phyloP scores from a whole-genome alignment of 2,888 invertebrate species.

The Oligia fasciuncula region DNA sequence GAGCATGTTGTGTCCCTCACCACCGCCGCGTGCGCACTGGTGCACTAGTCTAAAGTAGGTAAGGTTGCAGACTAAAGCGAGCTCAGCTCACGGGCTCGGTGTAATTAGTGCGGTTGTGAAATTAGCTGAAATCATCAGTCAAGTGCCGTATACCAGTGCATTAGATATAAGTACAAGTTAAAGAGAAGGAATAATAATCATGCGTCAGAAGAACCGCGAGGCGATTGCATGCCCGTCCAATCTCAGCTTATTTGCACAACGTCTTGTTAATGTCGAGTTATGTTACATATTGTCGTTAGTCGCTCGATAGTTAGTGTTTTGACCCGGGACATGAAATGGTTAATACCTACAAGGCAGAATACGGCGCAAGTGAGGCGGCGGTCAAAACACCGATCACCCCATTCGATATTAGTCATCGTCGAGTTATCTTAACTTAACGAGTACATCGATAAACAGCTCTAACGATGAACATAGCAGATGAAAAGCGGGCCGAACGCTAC shows the following conservation, averaged over 20 bases:
- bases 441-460: constrained; percentile 77
- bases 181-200: constrained; percentile 75
- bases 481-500: constrained; percentile 71
- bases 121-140: constrained; percentile 85
- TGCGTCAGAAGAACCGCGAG: constrained; percentile 73
- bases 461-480: constrained; percentile 76
- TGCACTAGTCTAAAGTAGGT: constrained; percentile 73
- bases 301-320: constrained; percentile 70
- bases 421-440: constrained; percentile 68
- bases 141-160: constrained; percentile 73
- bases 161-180: constrained; percentile 58
- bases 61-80: constrained; percentile 81
- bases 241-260: constrained; percentile 88
- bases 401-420: constrained; percentile 50
- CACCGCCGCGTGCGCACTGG: constrained; percentile 61
- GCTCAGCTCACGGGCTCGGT: constrained; percentile 72
- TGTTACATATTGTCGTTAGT: constrained; percentile 64
- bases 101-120: constrained; percentile 84
- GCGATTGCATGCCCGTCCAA: constrained; percentile 85
- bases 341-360: constrained; percentile 27
- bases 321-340: constrained; percentile 58
- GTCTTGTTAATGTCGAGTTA: constrained; percentile 58
- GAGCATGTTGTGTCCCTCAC: constrained; percentile 40
- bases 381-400: constrained; percentile 75
- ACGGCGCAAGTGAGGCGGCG: constrained; percentile 44